Base-by-base conservation (phyloP, 2,113 vertebrate species). In the Dicentrarchus labrax region DNA sequence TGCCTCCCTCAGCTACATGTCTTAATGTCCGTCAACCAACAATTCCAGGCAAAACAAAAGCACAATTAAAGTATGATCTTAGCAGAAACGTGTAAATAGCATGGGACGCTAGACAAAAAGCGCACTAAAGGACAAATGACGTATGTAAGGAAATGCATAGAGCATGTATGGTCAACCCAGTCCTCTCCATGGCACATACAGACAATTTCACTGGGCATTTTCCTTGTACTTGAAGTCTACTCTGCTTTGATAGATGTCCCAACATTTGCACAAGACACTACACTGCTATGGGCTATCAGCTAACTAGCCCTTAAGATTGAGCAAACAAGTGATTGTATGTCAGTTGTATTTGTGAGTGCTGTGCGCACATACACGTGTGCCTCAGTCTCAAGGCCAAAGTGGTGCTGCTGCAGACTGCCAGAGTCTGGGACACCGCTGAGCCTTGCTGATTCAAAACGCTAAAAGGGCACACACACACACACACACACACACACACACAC, bases 121-220 rank as follows among this genome's bases (percentile, higher is more conserved):
- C 17, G 0, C 56, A 69, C 47, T 60, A 76, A 71, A 47, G 43
- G 47, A 86, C 24, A 79, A 57, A 68, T 77, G 76, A 79, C 62
- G 38, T 45, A 50, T n/a, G 43, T 41, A 65, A 47, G 43, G 51
- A 91, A 90, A 91, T 93, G 92, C 90, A 94, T 92, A 91, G 92
- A 85, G 84, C 84, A 74, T 71, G 68, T 86, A 73, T 81, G 38
- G 60, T 64, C 69, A 15, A 57, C 71, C 82, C 81, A 78, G 68
- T 78, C 66, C 50, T 77, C 61, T 59, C 86, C 75, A 82, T 67
- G 76, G 57, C 84, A 84, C 78, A 80, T 76, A 84, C 80, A 69
- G 78, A 83, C 82, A 36, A 62, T 66, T 80, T 73, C 64, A 84
- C 78, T 36, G 54, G 61, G 73, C 45, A 62, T 60, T 82, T 87